A percentile compares a stretch with the other conserved stretches of the same genome.
These are phyloP conservation scores for Leptura quadrifasciata DNA, from an alignment of 2,888 invertebrate genomes.

Conservation along the genomic window DNA sequence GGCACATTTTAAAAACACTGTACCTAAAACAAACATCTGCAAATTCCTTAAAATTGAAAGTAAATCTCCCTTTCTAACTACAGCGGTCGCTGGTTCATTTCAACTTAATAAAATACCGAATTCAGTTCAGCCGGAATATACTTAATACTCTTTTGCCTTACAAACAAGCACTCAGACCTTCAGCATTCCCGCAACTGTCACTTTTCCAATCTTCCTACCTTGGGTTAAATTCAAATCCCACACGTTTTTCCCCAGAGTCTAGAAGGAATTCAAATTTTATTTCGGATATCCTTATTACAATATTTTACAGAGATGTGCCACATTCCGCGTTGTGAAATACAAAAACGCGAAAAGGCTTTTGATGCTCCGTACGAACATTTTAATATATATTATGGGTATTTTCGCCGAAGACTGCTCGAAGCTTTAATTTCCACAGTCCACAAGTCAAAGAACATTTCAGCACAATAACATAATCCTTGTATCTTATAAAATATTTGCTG, in stretches of 20 bases:
- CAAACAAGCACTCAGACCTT: neutral
- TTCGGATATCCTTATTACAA: slow-evolving; percentile 30
- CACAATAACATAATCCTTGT: too few relatives aligned
- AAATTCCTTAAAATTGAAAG: neutral
- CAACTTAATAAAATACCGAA: slow-evolving; percentile 11
- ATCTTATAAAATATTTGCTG: too few relatives aligned
- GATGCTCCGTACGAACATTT: neutral
- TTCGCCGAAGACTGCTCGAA: neutral
- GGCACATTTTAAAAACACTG: too few relatives aligned
- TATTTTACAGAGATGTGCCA: slow-evolving; percentile 29
- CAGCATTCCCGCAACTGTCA: slow-evolving; percentile 9
- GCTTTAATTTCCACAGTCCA: neutral
- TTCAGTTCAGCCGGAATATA: neutral
- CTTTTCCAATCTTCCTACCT: slow-evolving; percentile 29
- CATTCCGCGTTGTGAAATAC: slow-evolving; percentile 1
- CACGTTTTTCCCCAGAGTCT: slow-evolving; percentile 17
- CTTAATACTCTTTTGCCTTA: slow-evolving; percentile 9
- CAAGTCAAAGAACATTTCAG: too few relatives aligned
- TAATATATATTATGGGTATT: neutral
- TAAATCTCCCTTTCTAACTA: neutral
- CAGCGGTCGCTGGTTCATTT: neutral
- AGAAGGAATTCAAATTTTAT: slow-evolving; percentile 29
- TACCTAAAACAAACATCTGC: too few relatives aligned
- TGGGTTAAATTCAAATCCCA: slow-evolving; percentile 28
- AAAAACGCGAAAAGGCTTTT: slow-evolving; percentile 12